phyloP scores from a whole-genome alignment of 2,113 vertebrate genomes.

The Odontophorus gujanensis region DNA sequence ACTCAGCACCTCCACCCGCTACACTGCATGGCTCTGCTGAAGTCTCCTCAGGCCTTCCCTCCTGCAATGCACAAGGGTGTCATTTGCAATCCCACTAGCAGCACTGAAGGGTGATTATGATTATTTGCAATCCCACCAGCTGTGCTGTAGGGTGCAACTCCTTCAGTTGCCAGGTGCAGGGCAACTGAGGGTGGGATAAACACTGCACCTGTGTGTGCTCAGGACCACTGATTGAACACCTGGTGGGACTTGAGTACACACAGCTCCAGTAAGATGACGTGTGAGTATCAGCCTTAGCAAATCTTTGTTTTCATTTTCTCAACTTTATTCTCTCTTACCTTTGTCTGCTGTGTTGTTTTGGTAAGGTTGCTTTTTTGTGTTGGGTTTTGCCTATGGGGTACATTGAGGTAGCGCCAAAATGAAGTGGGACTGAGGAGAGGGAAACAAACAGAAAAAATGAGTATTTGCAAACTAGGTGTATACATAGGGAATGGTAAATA shows the following conservation, averaged over 20 bases:
- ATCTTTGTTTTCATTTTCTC: rapidly evolving
- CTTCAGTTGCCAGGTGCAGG: no score
- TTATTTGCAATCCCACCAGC: rapidly evolving
- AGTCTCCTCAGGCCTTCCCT: neutral
- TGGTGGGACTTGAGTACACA: rapidly evolving
- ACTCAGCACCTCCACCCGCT: neutral
- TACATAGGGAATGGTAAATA: neutral
- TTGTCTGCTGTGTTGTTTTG: neutral
- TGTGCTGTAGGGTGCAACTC: rapidly evolving
- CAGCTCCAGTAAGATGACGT: neutral
- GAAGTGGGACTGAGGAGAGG: rapidly evolving
- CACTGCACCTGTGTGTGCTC: rapidly evolving
- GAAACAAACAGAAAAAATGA: neutral
- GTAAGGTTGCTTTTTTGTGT: rapidly evolving
- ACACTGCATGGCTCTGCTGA: rapidly evolving
- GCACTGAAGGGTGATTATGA: neutral
- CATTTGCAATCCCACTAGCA: neutral
- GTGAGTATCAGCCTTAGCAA: neutral
- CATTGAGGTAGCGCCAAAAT: neutral
- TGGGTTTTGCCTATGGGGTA: neutral
- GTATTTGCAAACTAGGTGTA: neutral
- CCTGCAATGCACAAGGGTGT: neutral
- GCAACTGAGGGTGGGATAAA: neutral
- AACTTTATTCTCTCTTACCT: rapidly evolving
- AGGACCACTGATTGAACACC: no score